Base-by-base conservation (phyloP, 2,113 vertebrate species). In the Caranx melampygus region DNA sequence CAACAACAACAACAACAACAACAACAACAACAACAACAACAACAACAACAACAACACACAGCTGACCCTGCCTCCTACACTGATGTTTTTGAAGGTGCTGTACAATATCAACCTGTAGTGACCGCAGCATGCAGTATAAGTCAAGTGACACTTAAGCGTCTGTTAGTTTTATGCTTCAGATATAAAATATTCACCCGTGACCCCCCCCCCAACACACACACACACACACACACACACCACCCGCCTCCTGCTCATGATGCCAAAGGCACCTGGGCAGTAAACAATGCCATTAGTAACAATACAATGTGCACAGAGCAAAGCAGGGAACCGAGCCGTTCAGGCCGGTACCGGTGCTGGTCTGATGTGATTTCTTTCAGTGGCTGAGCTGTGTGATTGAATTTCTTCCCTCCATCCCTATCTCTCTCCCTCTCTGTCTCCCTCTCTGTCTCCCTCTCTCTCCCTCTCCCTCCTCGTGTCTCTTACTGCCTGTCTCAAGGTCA, bases 401-500 rank as follows among this genome's bases (percentile, higher is more conserved):
- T 60, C 59, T 57, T 55, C 21, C 40, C 31, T 62, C 55, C 1
- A 55, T n/a, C 21, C 21, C 64, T 2, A n/a, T 45, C 75, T 70
- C 85, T 37, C 10, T 34, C 33, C 35, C 62, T 65, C 60, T 11
- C 20, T 21, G 2, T 37, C 55, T 8, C 15, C 21, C 2, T 37
- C 0, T 6, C 37, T 31, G 0, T 14, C 16, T 16, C 35, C 21
- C 40, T 74, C 45, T 15, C 45, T n/a, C 2, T 8, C 6, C 21
- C 34, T 6, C 21, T 26, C 16, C 33, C n/a, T 6, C 20, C 62
- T 35, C 45, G 0, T 2, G 42, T 62, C 66, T 7, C 31, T 62
- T 55, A 3, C 60, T n/a, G 31, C 34, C 64, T 2, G 35, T 45
- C 75, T 70, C 85, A 90, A 91, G 89, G 88, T 91, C 91, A 81